phyloP scores from a whole-genome alignment of 2,113 vertebrate genomes.

The Mola mola region DNA sequence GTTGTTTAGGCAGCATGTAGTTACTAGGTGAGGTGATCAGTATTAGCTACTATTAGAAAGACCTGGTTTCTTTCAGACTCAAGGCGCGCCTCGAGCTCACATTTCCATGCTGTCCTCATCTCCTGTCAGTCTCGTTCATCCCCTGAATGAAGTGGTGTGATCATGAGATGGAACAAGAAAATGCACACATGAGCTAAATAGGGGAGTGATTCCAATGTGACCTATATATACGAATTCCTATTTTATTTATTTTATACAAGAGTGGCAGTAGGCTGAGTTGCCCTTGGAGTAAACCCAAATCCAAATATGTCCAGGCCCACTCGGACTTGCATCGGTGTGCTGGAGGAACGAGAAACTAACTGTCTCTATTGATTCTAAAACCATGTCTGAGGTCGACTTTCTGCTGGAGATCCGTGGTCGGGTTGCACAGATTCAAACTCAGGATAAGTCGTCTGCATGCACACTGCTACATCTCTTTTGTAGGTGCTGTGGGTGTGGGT shows the following conservation, averaged over 20 bases:
- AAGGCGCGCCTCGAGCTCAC: background rate
- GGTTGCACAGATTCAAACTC: constrained; percentile 16
- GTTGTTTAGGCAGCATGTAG: background rate
- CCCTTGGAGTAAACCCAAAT: no score
- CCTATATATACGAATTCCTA: constrained; percentile 1
- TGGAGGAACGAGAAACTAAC: background rate
- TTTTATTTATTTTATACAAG: background rate
- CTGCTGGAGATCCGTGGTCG: background rate
- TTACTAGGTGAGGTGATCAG: background rate
- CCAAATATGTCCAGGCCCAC: no score
- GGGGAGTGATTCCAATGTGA: constrained; percentile 16
- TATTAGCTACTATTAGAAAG: background rate
- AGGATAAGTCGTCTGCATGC: constrained; percentile 1
- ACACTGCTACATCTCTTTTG: background rate
- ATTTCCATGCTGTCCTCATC: constrained; percentile 14
- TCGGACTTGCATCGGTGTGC: no score
- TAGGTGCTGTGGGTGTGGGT: constrained; percentile 11
- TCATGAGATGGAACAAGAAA: no score
- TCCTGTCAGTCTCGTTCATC: no score
- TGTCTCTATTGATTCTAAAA: background rate
- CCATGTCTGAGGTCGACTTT: constrained; percentile 24
- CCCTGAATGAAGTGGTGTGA: no score
- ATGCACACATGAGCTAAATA: no score
- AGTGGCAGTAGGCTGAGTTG: no score
- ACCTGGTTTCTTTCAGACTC: constrained; percentile 23